phyloP scores from a whole-genome alignment of 2,113 vertebrate genomes.

The Tachysurus vachellii region DNA sequence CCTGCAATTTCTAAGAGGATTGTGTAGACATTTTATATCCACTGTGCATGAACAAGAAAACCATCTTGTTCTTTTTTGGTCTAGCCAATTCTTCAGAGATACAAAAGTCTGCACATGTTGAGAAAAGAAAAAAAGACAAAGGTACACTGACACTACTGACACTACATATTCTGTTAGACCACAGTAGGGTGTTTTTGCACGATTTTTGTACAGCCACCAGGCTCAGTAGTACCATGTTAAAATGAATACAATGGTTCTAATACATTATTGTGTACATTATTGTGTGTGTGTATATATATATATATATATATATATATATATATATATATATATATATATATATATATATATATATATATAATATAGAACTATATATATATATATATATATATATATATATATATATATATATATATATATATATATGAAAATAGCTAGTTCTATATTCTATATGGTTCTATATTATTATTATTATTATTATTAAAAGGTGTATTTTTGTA shows the following conservation, averaged over 20 bases:
- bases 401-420: not conserved
- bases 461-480: not conserved
- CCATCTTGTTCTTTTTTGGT: constrained; percentile 21
- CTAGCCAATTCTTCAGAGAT: constrained; percentile 56
- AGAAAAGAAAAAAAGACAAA: constrained; percentile 31
- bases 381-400: not conserved
- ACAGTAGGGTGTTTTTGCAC: not conserved
- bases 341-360: too few relatives aligned
- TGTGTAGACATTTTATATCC: not conserved
- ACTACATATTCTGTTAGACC: not conserved
- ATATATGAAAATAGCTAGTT: not conserved
- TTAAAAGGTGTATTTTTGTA: not conserved
- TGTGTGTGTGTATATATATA: too few relatives aligned
- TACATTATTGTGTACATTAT: not conserved
- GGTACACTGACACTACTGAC: constrained; percentile 12
- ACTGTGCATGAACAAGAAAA: not conserved
- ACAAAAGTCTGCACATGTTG: not conserved
- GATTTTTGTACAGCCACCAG: not conserved
- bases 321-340: too few relatives aligned
- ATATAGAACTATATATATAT: not conserved
- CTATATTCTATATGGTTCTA: not conserved
- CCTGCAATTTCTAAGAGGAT: not conserved
- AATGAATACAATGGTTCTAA: not conserved
- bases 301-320: too few relatives aligned
- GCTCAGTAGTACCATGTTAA: not conserved